Evolutionary conservation across 2,888 invertebrate species (phyloP).

Genomic region (Dione vanillae): DNA sequence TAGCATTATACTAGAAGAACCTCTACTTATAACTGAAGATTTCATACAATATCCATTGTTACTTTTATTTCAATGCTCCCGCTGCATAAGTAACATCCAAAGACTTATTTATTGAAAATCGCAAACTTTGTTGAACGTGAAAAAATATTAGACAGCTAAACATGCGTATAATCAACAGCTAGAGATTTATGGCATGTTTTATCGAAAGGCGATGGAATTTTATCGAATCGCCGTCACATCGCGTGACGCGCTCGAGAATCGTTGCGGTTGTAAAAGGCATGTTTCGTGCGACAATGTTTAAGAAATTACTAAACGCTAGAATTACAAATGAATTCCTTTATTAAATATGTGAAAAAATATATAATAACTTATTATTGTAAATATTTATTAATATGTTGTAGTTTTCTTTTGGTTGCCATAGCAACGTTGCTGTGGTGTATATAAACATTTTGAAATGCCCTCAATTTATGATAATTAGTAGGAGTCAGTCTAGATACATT

Average conservation of each 20-base stretch:
- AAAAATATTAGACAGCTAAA: neutral
- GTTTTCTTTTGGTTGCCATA: neutral
- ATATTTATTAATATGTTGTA: neutral
- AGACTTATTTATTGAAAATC: constrained; percentile 8
- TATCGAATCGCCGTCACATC: constrained; percentile 32
- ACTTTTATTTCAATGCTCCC: constrained; percentile 71
- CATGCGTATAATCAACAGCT: constrained; percentile 15
- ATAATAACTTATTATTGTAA: neutral
- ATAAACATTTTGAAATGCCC: neutral
- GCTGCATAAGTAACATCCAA: constrained; percentile 57
- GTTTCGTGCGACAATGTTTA: constrained; percentile 45
- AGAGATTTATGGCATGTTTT: constrained; percentile 26
- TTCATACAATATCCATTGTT: constrained; percentile 75
- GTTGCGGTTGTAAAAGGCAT: constrained; percentile 29
- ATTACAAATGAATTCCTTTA: constrained; percentile 28
- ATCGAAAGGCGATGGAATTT: constrained; percentile 33
- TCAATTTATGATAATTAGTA: constrained; percentile 27
- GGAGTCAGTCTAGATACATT: constrained; percentile 43
- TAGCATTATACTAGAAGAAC: constrained; percentile 60
- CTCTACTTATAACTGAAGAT: constrained; percentile 65
- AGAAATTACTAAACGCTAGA: constrained; percentile 44
- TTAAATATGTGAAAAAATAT: constrained; percentile 23
- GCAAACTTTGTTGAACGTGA: neutral
- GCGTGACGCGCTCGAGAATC: constrained; percentile 42
- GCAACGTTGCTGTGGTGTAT: neutral